phyloP scores from a whole-genome alignment of 2,797 vertebrate species.

The Helicolenus hilgendorfi region DNA sequence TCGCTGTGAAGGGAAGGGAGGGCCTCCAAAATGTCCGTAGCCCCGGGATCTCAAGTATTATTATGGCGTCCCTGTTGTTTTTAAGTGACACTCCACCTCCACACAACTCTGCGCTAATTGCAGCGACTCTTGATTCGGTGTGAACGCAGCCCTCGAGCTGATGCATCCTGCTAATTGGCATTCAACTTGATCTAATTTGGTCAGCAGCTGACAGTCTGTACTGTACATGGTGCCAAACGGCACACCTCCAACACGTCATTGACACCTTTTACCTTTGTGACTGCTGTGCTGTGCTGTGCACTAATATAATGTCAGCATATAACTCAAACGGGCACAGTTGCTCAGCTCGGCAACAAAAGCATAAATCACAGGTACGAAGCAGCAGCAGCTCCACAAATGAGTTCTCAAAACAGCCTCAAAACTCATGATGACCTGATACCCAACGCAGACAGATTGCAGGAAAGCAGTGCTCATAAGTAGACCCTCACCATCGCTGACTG shows the following conservation, averaged over 20 bases:
- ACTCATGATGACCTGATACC: background rate
- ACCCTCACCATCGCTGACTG: background rate
- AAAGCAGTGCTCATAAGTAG: background rate
- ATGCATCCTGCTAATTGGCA: background rate
- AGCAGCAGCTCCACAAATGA: background rate
- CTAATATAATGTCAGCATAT: background rate
- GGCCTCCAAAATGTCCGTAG: no score
- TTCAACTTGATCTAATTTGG: background rate
- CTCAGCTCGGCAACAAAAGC: background rate
- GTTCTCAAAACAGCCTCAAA: background rate
- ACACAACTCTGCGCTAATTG: no score
- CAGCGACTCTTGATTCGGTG: no score
- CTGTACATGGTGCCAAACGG: background rate
- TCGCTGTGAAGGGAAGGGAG: accelerated
- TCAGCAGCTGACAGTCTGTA: background rate
- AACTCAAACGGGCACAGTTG: background rate
- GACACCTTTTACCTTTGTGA: background rate
- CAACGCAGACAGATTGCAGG: background rate
- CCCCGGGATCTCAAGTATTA: no score
- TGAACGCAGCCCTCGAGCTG: background rate
- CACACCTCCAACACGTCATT: background rate
- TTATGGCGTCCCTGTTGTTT: no score
- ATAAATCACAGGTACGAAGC: background rate
- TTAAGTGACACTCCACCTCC: no score
- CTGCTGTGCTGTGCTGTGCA: background rate